Evolutionary conservation across 2,888 invertebrate genomes (phyloP), one percentile per base, ranked within the genome.

Genomic region (Cephus pulcher): DNA sequence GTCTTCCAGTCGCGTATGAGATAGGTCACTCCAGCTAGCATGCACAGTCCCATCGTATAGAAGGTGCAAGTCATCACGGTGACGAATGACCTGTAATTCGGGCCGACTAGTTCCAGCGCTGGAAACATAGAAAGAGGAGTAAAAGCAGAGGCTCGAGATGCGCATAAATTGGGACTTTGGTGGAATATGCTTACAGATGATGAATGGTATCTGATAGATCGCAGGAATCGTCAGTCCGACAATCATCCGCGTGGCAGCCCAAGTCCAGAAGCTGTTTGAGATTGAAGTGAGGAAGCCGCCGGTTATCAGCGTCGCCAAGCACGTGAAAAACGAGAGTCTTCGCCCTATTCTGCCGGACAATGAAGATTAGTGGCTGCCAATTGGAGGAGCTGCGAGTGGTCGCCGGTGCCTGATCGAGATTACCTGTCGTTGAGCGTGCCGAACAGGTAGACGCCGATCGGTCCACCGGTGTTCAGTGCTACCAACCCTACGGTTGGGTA

Each of bases 141-240:
- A 40, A 40, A 15, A 1, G 15, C 37, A 4, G 37, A 40, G 33
- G 30, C 35, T 32, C 33, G 35, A 33, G 9, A 79, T 69, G 9
- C 15, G 34, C 12, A n/a, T 1, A 9, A 23, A 34, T 15, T 23
- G 34, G 30, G 1, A 30, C n/a, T 70, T 4, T 30, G 11, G 75
- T 71, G 11, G 1, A 68, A 69, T 56, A 34, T 75, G 81, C 90
- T 90, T 92, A 98, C 98, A 97, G 88, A 98, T 97, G 80, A 98
- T 98, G 90, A 98, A 98, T 0, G 98, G 98, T 91, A 98, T 98
- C 92, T 98, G 97, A 91, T 98, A 98, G 70, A 98, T 95, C 1
- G 98, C 98, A 4, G 98, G 98, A 87, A 98, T 96, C 0, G 98
- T 97, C 11, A 97, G 92, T 4, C 98, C 98, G 77, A 97, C 93